These are phyloP conservation scores for Bombus consobrinus DNA, from an alignment of 1,140 invertebrate genomes.

Conservation along the genomic window DNA sequence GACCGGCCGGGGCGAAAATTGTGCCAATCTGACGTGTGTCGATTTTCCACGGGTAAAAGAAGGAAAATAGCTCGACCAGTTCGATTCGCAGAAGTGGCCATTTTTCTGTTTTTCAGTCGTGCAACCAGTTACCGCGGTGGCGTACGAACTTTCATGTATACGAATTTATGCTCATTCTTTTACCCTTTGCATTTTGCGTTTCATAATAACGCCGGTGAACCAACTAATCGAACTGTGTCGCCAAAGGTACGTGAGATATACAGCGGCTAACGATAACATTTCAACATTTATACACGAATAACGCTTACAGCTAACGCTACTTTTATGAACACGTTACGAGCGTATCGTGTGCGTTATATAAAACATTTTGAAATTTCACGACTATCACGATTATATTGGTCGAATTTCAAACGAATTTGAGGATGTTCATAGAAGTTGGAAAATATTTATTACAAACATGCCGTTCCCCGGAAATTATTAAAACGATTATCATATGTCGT, in stretches of 20 bases:
- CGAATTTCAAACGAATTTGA: too few species aligned
- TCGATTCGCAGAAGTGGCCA: neutral
- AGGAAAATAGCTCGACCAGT: neutral
- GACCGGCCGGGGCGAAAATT: constrained; percentile 27
- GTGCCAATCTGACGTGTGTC: neutral
- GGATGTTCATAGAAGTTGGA: too few species aligned
- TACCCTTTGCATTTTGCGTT: neutral
- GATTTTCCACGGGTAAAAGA: neutral
- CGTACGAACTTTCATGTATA: neutral
- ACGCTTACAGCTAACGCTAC: too few species aligned
- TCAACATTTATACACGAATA: neutral
- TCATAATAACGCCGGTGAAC: neutral
- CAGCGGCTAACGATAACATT: neutral
- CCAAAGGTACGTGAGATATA: neutral
- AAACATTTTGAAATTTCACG: neutral
- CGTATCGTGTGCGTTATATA: too few species aligned
- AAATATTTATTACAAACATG: too few species aligned
- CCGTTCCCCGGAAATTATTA: too few species aligned
- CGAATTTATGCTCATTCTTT: neutral
- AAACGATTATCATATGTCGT: too few species aligned
- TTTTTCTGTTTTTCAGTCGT: neutral
- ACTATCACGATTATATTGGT: too few species aligned
- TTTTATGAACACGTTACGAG: rapidly evolving
- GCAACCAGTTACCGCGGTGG: neutral
- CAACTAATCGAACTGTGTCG: neutral